Conservation (phyloP, 2,888 invertebrate genomes). For the Thera britannica region DNA sequence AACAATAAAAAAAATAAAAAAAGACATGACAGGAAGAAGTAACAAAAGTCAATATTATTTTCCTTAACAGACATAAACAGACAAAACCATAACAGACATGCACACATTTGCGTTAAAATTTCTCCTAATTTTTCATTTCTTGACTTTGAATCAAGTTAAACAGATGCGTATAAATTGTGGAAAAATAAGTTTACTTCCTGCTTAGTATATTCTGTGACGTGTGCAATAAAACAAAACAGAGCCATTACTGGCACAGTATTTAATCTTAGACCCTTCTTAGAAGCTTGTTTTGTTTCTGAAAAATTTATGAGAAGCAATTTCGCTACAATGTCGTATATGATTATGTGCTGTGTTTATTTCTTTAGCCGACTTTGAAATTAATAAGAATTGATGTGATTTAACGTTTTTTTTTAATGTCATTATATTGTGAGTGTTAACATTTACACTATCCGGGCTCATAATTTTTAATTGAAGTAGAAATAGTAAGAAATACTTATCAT, state of each 20-base stretch:
- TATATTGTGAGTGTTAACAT: background rate
- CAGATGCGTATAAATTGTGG: too few relatives aligned
- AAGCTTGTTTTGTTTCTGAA: constrained; percentile 34
- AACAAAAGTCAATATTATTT: too few relatives aligned
- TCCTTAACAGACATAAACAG: too few relatives aligned
- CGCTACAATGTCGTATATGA: constrained; percentile 27
- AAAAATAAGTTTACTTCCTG: constrained; percentile 2
- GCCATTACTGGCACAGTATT: constrained; percentile 54
- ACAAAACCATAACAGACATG: too few relatives aligned
- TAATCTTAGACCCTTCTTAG: constrained; percentile 34
- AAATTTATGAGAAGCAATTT: constrained; percentile 32
- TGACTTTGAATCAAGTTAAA: too few relatives aligned
- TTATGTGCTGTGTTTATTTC: constrained; percentile 12
- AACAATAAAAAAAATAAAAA: too few relatives aligned
- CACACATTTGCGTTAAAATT: too few relatives aligned
- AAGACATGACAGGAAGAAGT: too few relatives aligned
- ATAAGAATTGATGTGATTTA: background rate
- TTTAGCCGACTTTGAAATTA: background rate
- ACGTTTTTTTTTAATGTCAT: background rate
- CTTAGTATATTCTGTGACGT: constrained; percentile 50
- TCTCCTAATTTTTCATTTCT: too few relatives aligned
- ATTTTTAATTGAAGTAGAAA: too few relatives aligned
- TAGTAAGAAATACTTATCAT: too few relatives aligned
- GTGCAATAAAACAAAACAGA: constrained; percentile 73
- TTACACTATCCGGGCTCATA: too few relatives aligned